These are phyloP conservation scores for Clarias laeviceps DNA, from an alignment of 2,797 vertebrate species.

Conservation along the genomic window DNA sequence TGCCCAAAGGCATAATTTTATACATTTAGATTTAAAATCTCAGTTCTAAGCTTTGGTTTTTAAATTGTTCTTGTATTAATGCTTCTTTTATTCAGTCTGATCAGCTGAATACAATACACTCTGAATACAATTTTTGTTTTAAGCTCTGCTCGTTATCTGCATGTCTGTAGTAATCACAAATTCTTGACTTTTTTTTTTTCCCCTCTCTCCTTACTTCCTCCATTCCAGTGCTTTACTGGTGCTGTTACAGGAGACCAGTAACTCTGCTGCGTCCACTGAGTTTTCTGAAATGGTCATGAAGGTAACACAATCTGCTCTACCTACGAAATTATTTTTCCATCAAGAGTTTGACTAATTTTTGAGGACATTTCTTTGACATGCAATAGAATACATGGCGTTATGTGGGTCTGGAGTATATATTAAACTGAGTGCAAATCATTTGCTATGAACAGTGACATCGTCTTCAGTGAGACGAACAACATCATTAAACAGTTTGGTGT, in stretches of 20 bases:
- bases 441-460: too few species aligned
- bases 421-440: too few species aligned
- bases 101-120: too few species aligned
- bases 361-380: not conserved
- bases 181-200: not conserved
- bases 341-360: not conserved
- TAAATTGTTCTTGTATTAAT: too few species aligned
- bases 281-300: constrained; percentile 97
- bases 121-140: too few species aligned
- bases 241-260: constrained; percentile 90
- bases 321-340: too few species aligned
- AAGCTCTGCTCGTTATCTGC: not conserved
- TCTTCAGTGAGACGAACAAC: not conserved
- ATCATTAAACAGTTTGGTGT: not conserved
- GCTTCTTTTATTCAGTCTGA: too few species aligned
- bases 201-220: not conserved
- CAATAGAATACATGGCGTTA: too few species aligned
- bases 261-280: constrained; percentile 84
- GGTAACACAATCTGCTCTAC: constrained; percentile 67
- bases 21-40: not conserved
- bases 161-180: not conserved
- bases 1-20: not conserved
- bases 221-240: constrained; percentile 87
- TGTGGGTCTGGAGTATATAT: not conserved
- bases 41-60: not conserved